Conservation (phyloP, 2,797 vertebrate species). For the Meda fulgida region DNA sequence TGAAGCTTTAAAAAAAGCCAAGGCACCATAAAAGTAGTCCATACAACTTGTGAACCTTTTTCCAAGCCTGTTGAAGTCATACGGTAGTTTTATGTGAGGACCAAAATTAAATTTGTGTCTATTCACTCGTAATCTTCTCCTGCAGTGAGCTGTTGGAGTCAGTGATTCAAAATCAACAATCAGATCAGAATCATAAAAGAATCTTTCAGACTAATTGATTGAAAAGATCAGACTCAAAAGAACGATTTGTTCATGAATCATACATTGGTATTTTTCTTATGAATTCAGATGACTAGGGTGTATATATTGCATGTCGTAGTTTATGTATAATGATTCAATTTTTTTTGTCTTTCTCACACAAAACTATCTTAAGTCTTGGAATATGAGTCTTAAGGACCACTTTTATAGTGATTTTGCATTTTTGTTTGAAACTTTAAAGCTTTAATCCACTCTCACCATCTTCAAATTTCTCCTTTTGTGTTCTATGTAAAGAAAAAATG, state of each 20-base stretch:
- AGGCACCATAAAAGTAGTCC: background rate
- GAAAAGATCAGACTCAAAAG: background rate
- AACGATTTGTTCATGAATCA: background rate
- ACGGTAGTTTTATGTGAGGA: background rate
- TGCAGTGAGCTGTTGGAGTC: background rate
- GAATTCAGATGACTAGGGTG: background rate
- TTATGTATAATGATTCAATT: no score
- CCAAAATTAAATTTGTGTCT: background rate
- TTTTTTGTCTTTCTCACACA: background rate
- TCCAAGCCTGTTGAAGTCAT: background rate
- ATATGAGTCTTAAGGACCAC: background rate
- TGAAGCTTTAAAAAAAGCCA: background rate
- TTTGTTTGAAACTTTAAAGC: background rate
- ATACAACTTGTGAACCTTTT: background rate
- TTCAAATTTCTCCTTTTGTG: background rate
- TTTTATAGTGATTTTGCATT: background rate
- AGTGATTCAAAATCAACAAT: background rate
- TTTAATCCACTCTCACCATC: background rate
- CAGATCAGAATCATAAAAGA: background rate
- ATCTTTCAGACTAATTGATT: background rate
- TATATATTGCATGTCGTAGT: background rate
- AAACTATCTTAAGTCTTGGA: background rate
- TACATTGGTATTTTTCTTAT: background rate
- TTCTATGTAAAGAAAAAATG: background rate
- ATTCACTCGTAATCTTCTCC: background rate